Evolutionary conservation across 2,113 vertebrate species (phyloP).

Genomic region (Pionites leucogaster): DNA sequence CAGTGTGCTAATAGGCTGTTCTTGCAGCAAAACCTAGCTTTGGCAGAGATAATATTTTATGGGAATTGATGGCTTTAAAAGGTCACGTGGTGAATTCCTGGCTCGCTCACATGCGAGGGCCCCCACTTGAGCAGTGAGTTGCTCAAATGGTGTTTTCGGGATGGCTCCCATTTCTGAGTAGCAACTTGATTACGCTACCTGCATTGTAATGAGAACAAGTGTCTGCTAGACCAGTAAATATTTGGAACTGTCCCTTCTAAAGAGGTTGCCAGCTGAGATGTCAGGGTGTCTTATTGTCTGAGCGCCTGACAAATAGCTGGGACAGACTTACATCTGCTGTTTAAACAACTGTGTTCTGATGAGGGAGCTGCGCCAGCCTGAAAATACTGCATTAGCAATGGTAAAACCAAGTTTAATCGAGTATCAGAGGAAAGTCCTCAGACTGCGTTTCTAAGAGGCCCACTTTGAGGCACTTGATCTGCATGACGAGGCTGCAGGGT

Average conservation of each 20-base stretch:
- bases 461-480: background rate
- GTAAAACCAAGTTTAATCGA: background rate
- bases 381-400: background rate
- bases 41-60: background rate
- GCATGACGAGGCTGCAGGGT: background rate
- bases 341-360: constrained; percentile 47
- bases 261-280: constrained; percentile 52
- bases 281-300: constrained; percentile 42
- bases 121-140: background rate
- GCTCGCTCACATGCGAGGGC: background rate
- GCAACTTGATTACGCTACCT: constrained; percentile 45
- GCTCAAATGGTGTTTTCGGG: background rate
- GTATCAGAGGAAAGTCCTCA: background rate
- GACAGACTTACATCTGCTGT: constrained; percentile 49
- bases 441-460: background rate
- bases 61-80: background rate
- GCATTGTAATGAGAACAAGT: constrained; percentile 40
- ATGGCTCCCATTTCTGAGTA: constrained; percentile 11
- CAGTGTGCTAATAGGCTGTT: background rate
- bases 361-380: constrained; percentile 10
- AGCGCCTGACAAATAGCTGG: constrained; percentile 53
- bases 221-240: constrained; percentile 64
- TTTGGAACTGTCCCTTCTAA: constrained; percentile 51
- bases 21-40: background rate
- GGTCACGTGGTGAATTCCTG: background rate